Evolutionary conservation across 1,140 invertebrate species (phyloP).

Genomic region (Aphis gossypii): DNA sequence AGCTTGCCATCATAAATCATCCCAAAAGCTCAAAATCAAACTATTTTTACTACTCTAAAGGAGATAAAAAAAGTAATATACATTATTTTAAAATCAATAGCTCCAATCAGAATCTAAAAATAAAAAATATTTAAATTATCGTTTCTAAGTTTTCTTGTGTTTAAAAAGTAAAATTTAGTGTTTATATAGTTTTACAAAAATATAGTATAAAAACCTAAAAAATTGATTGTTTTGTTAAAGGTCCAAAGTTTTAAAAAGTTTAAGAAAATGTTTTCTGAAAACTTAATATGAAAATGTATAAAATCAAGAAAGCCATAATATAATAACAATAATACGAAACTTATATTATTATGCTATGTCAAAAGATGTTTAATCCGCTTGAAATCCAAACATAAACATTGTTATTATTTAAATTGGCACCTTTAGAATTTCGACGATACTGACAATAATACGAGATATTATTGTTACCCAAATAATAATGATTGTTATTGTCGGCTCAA

Average conservation of each 20-base stretch:
- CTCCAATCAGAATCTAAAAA: background rate
- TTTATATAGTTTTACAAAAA: background rate
- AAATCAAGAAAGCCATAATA: background rate
- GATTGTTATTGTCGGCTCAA: background rate
- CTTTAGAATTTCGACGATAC: background rate
- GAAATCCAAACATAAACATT: background rate
- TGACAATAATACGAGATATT: background rate
- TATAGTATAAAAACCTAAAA: background rate
- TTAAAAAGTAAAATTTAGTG: background rate
- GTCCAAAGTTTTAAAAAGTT: background rate
- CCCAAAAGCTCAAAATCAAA: no score
- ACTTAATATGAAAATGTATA: background rate
- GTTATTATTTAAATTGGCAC: slow-evolving; percentile 4
- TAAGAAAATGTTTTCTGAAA: background rate
- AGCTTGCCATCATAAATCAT: no score
- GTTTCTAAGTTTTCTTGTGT: background rate
- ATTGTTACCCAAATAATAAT: background rate
- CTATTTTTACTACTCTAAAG: no score
- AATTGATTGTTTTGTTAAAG: background rate
- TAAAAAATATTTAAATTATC: background rate
- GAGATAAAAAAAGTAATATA: no score
- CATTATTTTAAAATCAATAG: no score
- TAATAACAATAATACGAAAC: background rate
- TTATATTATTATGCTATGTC: background rate
- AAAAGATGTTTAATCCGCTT: background rate